Evolutionary conservation across 2,113 vertebrate genomes (phyloP), one percentile per base, ranked within the genome.

Genomic region (Zosterops borbonicus): DNA sequence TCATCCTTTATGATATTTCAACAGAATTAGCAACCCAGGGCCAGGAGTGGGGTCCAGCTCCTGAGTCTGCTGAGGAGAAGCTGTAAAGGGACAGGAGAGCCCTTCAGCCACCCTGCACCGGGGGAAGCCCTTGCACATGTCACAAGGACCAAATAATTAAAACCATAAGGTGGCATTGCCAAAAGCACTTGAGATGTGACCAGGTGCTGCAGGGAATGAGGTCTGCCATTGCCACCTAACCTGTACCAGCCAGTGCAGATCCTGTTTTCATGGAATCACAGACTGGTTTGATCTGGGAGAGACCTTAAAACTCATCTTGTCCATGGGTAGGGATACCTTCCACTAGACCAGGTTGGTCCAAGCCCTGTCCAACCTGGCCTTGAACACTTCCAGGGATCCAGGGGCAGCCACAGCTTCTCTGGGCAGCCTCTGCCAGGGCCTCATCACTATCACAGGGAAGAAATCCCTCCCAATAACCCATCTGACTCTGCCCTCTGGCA

Each of bases 1-100:
- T 82, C 11, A 3, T 25, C 41, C 16, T 1, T 0, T 1, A 8
- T 0, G 5, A 8, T 4, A 33, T 50, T 64, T 28, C 17, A 7
- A 9, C 7, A 28, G n/a, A 76, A 33, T 7, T 2, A 2, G 55
- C 21, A 37, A 15, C 21, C 12, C 11, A 24, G 41, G 46, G 31
- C 24, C 13, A 23, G 42, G 33, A 68, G 58, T 0, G 0, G 16
- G 5, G 16, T 49, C 25, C 3, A 20, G 1, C 25, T 68, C 41
- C 63, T 14, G 31, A 9, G 7, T 39, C 41, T 41, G 25, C 63
- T 44, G 33, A 25, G 35, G 58, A 62, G 47, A 67, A 67, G 42
- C n/a, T 13, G 31, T 27, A 29, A 73, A 25, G 33, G 41, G 23
- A 37, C 65, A 39, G 52, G 7, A 47, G 37, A 74, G 28, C 3